A percentile compares a stretch with the other conserved stretches of the same genome.
phyloP scores from a whole-genome alignment of 2,113 vertebrate species.

The Pedetes capensis region DNA sequence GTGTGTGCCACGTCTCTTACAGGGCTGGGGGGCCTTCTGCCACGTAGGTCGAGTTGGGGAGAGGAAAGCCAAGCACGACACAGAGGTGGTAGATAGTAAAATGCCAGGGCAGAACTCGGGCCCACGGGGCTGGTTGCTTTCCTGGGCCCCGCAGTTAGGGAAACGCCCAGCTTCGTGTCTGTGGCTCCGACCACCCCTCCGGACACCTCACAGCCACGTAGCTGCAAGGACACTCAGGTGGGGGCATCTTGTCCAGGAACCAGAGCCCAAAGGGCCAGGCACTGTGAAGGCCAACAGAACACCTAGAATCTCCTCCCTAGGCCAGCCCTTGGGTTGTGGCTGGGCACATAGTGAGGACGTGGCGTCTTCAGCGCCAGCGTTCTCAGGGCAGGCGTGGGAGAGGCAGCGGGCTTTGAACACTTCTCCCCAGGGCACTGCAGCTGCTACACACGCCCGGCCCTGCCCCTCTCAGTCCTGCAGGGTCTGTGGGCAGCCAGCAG shows the following conservation, averaged over 20 bases:
- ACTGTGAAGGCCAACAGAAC: not conserved
- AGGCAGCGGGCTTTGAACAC: not conserved
- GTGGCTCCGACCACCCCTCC: not conserved
- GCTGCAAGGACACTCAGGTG: not conserved
- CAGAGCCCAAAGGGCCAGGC: not conserved
- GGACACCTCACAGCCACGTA: not conserved
- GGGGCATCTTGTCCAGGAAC: not conserved
- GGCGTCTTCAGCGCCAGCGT: not conserved
- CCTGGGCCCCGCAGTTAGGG: rapidly evolving
- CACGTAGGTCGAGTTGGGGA: not conserved
- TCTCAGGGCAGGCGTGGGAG: not conserved
- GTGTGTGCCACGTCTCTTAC: too few species aligned
- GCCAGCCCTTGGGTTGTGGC: not conserved
- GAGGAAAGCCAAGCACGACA: not conserved
- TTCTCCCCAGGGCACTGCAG: not conserved
- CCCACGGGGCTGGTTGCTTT: too few species aligned
- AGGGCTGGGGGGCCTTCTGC: not conserved
- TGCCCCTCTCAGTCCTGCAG: not conserved
- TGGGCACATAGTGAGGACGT: rapidly evolving
- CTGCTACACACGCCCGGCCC: not conserved
- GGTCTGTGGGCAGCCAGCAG: not conserved
- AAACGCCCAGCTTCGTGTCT: not conserved
- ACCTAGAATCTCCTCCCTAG: not conserved
- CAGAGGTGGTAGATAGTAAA: rapidly evolving
- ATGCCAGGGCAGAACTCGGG: not conserved